Conservation (phyloP, 2,888 invertebrate genomes). For the Ectobius pallidus region DNA sequence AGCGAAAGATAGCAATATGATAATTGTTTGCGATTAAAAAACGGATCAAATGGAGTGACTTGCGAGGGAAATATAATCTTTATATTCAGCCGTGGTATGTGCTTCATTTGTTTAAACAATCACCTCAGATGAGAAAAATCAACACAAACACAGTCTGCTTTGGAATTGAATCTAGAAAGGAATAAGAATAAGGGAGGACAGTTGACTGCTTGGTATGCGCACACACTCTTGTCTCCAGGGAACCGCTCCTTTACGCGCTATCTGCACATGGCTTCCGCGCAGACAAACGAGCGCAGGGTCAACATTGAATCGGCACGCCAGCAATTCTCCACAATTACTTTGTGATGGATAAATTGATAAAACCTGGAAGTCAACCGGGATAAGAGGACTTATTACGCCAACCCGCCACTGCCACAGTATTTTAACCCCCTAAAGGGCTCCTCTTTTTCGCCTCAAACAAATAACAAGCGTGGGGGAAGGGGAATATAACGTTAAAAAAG, state of each 20-base stretch:
- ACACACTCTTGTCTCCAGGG: not conserved
- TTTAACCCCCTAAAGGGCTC: not conserved
- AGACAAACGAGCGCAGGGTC: conserved; percentile 36
- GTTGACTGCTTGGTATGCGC: conserved; percentile 21
- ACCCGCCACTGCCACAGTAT: not conserved
- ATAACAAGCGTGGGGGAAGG: not conserved
- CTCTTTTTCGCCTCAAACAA: not conserved
- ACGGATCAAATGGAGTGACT: no score
- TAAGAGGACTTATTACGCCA: not conserved
- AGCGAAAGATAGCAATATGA: no score
- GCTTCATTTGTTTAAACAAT: no score
- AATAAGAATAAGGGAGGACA: no score
- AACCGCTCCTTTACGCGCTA: conserved; percentile 25
- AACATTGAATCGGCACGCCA: conserved; percentile 35
- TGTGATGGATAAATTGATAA: conserved; percentile 38
- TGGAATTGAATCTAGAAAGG: no score
- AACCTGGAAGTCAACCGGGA: not conserved
- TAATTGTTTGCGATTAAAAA: no score
- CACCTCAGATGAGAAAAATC: no score
- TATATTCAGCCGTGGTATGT: no score
- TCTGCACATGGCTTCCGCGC: conserved; percentile 28
- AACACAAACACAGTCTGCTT: no score
- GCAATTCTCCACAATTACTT: conserved; percentile 27
- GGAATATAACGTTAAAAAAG: not conserved
- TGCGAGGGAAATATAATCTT: no score